These are phyloP conservation scores for Porites cylindrica DNA, from an alignment of 92 coral and sea anemone genomes.

Conservation along the genomic window DNA sequence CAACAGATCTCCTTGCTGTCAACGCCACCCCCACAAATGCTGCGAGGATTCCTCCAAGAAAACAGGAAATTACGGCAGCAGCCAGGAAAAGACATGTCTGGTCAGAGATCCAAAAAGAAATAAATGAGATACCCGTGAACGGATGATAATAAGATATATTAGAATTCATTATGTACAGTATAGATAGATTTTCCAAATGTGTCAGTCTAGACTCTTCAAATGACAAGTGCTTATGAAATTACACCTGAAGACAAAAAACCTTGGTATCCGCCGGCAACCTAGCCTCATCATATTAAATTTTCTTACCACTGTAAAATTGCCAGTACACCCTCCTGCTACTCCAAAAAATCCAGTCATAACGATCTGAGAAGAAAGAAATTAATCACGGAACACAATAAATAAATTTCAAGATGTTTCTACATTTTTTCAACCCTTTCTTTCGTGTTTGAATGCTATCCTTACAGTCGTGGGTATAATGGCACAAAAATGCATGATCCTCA, in stretches of 20 bases:
- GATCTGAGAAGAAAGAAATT: constrained; percentile 8
- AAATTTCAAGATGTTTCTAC: too few relatives aligned
- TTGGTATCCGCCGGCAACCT: not conserved
- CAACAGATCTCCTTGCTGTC: constrained; percentile 63
- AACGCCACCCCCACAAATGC: constrained; percentile 62
- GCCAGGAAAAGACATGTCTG: constrained; percentile 55
- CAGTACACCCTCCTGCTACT: constrained; percentile 22
- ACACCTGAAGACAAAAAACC: not conserved
- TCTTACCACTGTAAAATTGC: constrained; percentile 37
- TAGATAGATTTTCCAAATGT: too few relatives aligned
- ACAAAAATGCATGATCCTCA: too few relatives aligned
- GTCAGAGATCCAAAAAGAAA: not conserved
- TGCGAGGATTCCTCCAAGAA: constrained; percentile 65
- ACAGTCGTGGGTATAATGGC: too few relatives aligned
- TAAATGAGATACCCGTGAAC: too few relatives aligned
- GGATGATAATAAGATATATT: too few relatives aligned
- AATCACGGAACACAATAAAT: not conserved
- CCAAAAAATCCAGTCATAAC: constrained; percentile 29
- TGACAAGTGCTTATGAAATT: not conserved
- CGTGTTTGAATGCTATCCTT: too few relatives aligned
- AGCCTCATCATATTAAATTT: not conserved
- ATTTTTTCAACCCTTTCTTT: too few relatives aligned
- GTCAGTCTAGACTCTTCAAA: too few relatives aligned
- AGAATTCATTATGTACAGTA: too few relatives aligned
- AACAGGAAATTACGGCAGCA: constrained; percentile 47